Base-by-base conservation (phyloP, 2,797 vertebrate species). In the Pangasius krempfi region DNA sequence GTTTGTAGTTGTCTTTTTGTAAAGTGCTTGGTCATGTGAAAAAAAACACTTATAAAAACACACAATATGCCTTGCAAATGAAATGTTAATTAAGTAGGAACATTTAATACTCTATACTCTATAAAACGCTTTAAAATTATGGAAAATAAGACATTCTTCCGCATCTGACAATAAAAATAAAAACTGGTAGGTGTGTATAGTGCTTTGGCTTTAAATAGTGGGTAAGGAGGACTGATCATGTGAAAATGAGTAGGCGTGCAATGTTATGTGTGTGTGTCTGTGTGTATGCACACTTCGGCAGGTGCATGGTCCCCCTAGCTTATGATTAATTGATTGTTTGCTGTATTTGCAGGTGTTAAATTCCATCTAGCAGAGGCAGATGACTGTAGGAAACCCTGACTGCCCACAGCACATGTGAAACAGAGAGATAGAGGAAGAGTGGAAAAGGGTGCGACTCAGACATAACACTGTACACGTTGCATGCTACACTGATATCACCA, bases 271-370 rank as follows among this genome's bases (percentile, higher is more conserved):
- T 6, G 56, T 22, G 60, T 37, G 50, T 60, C 25, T 40, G 68
- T 56, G 47, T 78, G 50, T 58, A 27, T 33, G 47, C 37, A 40
- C 30, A 87, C 52, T 75, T 85, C 87, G 62, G 70, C 87, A 90
- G 89, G 90, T 92, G 85, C 85, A 86, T 33, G 64, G 86, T 84
- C 85, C 89, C 86, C 60, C 56, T 79, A 91, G 89, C 73, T 85
- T 82, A 66, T 91, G 90, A 92, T 93, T 92, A 91, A 93, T 93
- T 92, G 90, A 92, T 91, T 93, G 90, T 93, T 93, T 92, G 90
- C 90, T 90, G 90, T 90, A 91, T 85, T 88, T 90, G 88, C 90
- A 92, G 90, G 91, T 92, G 90, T 93, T 91, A 91, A 91, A 89
- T 91, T 92, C 85, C 78, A 81, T 84, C 90, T 87, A 86, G 89